Base-by-base conservation (phyloP, 92 coral and sea anemone genomes). In the Parazoanthus atlanticus region DNA sequence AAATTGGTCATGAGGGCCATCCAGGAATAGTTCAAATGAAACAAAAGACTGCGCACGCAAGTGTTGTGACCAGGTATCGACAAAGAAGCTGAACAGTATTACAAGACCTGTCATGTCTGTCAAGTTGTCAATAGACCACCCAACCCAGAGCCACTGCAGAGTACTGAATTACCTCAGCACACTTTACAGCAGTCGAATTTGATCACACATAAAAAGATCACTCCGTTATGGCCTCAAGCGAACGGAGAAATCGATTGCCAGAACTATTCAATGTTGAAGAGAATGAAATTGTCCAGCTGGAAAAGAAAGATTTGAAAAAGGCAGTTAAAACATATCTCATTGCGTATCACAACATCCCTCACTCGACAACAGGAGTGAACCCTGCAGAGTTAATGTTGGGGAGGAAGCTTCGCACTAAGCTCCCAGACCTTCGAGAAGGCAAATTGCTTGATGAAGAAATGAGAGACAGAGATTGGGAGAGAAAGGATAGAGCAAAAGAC, bases 51-150 rank as follows among this genome's bases (percentile, higher is more conserved):
- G 43, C 56, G 90, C 58, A 70, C 79, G 26, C 90, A 92, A 77
- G 91, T 90, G 25, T 93, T 90, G 93, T 93, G 93, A 93, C 93
- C 93, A 1, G 89, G 91, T 56, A 81, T 92, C 19, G 90, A 90
- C 80, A 87, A 71, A 52, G 94, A 90, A 13, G 94, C 93, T 19
- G 93, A 90, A 86, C 83, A 61, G 28, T 87, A 84, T 52, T 70
- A 89, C 61, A 83, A 85, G 26, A 79, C 91, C 72, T 89, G 94
- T 52, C 92, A 92, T 79, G 89, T 91, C 0, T 92, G 93, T 58
- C 93, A 92, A 81, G 80, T 92, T 85, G 94, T 92, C 36, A 46
- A 85, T 34, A 71, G 82, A 54, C 76, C 78, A 85, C 30, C 43
- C 28, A 80, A 56, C 69, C 90, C 92, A 54, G 90, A 89, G 66